Conservation (phyloP, 1,140 invertebrate genomes). For the Lerema accius region DNA sequence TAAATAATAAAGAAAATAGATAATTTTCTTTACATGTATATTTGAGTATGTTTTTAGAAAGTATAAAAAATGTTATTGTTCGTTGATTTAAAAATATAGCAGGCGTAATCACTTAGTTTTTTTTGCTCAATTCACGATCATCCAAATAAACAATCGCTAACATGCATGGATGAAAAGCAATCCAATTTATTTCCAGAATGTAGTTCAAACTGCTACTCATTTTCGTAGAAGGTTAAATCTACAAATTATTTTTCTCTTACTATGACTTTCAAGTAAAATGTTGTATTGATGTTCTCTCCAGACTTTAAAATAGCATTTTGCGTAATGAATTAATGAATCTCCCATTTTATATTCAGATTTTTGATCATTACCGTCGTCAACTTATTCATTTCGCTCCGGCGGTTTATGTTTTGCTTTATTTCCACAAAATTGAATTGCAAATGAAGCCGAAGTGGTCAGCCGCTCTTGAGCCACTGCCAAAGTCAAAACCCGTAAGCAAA, state of each 20-base stretch:
- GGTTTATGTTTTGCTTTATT: conserved; percentile 24
- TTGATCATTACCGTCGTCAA: conserved; percentile 12
- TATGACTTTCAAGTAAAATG: not conserved
- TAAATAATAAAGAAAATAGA: too few species aligned
- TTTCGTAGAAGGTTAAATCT: not conserved
- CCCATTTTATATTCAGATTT: conserved; percentile 4
- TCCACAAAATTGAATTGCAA: conserved; percentile 33
- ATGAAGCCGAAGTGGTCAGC: conserved; percentile 26
- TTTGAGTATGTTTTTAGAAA: too few species aligned
- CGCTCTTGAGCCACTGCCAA: conserved; percentile 27
- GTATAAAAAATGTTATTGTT: too few species aligned
- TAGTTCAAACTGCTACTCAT: too few species aligned
- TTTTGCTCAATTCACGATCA: too few species aligned
- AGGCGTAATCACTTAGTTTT: too few species aligned
- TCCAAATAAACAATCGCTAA: too few species aligned
- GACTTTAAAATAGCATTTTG: conserved; percentile 4
- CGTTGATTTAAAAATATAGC: too few species aligned
- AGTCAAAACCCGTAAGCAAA: conserved; percentile 33
- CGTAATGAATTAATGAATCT: conserved; percentile 3
- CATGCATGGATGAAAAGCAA: too few species aligned
- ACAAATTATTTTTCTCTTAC: not conserved
- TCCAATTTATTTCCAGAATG: too few species aligned
- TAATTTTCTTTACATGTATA: too few species aligned
- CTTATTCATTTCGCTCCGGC: conserved; percentile 8
- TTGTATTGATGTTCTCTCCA: not conserved